phyloP scores from a whole-genome alignment of 2,113 vertebrate species.

The Speoplatyrhinus poulsoni region DNA sequence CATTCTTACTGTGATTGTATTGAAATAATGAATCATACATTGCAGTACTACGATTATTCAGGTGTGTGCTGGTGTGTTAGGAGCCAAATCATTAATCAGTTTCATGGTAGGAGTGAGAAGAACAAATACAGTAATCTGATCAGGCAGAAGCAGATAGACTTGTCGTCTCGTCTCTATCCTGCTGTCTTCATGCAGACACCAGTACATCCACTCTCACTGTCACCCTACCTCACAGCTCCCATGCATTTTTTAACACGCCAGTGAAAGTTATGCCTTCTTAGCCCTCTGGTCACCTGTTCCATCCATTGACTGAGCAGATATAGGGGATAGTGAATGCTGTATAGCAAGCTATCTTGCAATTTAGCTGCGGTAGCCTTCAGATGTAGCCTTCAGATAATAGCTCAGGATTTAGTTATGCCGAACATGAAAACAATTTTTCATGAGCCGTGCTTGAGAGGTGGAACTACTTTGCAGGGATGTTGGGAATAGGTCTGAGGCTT shows the following conservation, averaged over 20 bases:
- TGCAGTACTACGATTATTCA: too few relatives aligned
- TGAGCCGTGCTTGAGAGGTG: background rate
- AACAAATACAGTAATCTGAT: slow-evolving; percentile 68
- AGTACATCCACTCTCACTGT: slow-evolving; percentile 50
- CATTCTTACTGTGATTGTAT: slow-evolving; percentile 49
- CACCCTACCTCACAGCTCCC: slow-evolving; percentile 60
- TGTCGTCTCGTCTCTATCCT: slow-evolving; percentile 27
- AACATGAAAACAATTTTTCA: slow-evolving; percentile 5
- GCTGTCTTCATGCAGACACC: slow-evolving; percentile 25
- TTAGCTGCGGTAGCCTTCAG: background rate
- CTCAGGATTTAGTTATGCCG: background rate
- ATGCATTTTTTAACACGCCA: slow-evolving; percentile 75
- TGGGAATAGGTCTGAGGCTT: background rate
- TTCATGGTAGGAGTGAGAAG: slow-evolving; percentile 51
- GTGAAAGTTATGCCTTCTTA: slow-evolving; percentile 56
- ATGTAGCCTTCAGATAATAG: too few relatives aligned
- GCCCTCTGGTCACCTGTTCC: slow-evolving; percentile 15
- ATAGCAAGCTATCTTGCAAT: background rate
- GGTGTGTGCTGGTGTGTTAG: slow-evolving; percentile 5
- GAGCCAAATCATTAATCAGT: slow-evolving; percentile 71
- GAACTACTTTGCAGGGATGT: background rate
- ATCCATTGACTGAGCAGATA: slow-evolving; percentile 1
- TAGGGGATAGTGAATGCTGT: background rate
- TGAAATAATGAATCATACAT: slow-evolving; percentile 50
- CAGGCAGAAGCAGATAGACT: slow-evolving; percentile 35